Evolutionary conservation across 2,797 vertebrate genomes (phyloP), one percentile per base, ranked within the genome.

Genomic region (Rhyacichthys aspro): DNA sequence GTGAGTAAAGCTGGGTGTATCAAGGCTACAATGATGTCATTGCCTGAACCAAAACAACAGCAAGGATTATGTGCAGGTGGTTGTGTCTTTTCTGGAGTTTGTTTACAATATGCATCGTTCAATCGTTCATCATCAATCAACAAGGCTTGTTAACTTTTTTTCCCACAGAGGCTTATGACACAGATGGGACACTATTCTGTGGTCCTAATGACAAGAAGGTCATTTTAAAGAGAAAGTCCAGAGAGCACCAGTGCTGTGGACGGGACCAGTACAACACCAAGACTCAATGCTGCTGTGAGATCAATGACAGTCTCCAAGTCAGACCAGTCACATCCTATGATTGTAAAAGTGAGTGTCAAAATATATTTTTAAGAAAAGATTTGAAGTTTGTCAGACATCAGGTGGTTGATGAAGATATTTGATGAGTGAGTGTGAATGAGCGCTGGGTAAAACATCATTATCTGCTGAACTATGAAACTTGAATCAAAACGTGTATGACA

Each of bases 131-230:
- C n/a, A n/a, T n/a, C n/a, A n/a, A n/a, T n/a, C n/a, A n/a, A n/a
- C n/a, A n/a, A n/a, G n/a, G n/a, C n/a, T n/a, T 38, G 37, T 43
- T 16, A 18, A 0, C 11, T 37, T 37, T 15, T 66, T 3, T 37
- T 37, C 56, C n/a, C 8, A 57, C 56, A 80, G 81, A 12, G 12
- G 39, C 42, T 0, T 37, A 11, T 34, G 34, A 84, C 44, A 0
- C 0, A 0, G 16, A 59, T 5, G 55, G 1, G 0, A 23, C 71
- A 14, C 0, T 78, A 11, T 64, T 61, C 18, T 84, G 79, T 43
- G 63, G 69, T 9, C 1, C 0, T 0, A 0, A 0, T 0, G 0
- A 0, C 0, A 9, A 9, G 0, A 46, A 8, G 7, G 43, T 0
- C 0, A 5, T 63, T 19, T 52, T 43, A 38, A 0, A 0, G 0